Evolutionary conservation across 2,113 vertebrate genomes (phyloP).

Genomic region (Poeciliopsis prolifica): DNA sequence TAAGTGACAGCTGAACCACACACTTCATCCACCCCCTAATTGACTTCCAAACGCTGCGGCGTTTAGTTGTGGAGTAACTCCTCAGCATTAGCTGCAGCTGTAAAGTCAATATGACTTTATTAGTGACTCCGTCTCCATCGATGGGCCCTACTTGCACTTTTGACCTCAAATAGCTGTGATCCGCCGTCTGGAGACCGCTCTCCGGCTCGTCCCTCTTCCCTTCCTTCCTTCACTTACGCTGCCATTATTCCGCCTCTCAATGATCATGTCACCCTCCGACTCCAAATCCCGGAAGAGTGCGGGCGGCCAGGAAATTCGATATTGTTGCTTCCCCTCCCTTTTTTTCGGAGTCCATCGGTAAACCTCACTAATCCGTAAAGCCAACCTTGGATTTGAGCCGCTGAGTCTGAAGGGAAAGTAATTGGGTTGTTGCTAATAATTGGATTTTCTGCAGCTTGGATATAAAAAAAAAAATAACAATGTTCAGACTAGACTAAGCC

Average conservation of each 20-base stretch:
- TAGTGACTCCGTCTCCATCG: conserved; percentile 60
- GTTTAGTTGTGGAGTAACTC: conserved; percentile 61
- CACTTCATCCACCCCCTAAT: conserved; percentile 54
- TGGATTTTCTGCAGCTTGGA: conserved; percentile 84
- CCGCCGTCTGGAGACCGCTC: conserved; percentile 53
- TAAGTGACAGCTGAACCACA: conserved; percentile 44
- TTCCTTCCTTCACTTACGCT: conserved; percentile 25
- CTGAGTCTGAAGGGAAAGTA: conserved; percentile 79
- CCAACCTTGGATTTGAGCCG: conserved; percentile 81
- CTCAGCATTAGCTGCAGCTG: conserved; percentile 56
- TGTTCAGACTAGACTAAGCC: conserved; percentile 66
- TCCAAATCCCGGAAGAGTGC: conserved; percentile 74
- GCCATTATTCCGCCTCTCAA: conserved; percentile 65
- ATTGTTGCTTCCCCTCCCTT: conserved; percentile 70
- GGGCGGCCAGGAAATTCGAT: conserved; percentile 71
- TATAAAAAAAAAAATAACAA: conserved; percentile 50
- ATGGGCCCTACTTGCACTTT: conserved; percentile 55
- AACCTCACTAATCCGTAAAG: conserved; percentile 82
- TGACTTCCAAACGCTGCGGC: conserved; percentile 68
- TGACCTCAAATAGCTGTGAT: conserved; percentile 67
- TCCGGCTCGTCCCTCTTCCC: not conserved
- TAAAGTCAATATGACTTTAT: conserved; percentile 74
- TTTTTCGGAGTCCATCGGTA: conserved; percentile 74
- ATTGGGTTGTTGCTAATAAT: conserved; percentile 85
- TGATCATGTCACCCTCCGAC: conserved; percentile 76